Conservation (phyloP, 2,113 vertebrate genomes). For the Melanocharis versteri region DNA sequence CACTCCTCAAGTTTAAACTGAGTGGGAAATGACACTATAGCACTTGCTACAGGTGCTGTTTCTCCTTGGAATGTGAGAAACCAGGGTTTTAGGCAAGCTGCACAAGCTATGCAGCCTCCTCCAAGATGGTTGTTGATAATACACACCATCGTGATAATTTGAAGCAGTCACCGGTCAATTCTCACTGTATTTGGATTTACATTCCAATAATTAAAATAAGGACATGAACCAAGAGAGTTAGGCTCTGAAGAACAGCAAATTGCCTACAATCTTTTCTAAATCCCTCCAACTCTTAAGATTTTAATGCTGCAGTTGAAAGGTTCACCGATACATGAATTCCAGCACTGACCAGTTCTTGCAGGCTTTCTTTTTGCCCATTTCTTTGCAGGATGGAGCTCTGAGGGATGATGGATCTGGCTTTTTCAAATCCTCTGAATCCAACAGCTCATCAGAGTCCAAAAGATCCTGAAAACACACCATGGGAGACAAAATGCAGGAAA, state of each 20-base stretch:
- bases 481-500: not conserved
- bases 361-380: constrained; percentile 86
- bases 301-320: not conserved
- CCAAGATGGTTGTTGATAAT: not conserved
- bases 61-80: not conserved
- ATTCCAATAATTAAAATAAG: not conserved
- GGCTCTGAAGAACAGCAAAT: not conserved
- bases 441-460: constrained; percentile 88
- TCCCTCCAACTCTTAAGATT: not conserved
- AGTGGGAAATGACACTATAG: not conserved
- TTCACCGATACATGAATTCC: fast-evolving
- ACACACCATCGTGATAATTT: fast-evolving
- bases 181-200: not conserved
- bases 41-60: not conserved
- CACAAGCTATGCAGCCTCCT: not conserved
- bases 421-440: constrained; percentile 90
- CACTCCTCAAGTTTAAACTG: not conserved
- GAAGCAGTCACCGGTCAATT: not conserved
- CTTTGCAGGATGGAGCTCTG: constrained; percentile 80
- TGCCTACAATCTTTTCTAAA: not conserved
- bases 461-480: constrained; percentile 78
- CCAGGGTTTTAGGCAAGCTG: not conserved
- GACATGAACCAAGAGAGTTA: not conserved
- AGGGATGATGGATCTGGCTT: constrained; percentile 88
- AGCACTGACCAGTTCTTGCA: constrained; percentile 92